phyloP scores from a whole-genome alignment of 2,888 invertebrate genomes.

The Chorisops tibialis region DNA sequence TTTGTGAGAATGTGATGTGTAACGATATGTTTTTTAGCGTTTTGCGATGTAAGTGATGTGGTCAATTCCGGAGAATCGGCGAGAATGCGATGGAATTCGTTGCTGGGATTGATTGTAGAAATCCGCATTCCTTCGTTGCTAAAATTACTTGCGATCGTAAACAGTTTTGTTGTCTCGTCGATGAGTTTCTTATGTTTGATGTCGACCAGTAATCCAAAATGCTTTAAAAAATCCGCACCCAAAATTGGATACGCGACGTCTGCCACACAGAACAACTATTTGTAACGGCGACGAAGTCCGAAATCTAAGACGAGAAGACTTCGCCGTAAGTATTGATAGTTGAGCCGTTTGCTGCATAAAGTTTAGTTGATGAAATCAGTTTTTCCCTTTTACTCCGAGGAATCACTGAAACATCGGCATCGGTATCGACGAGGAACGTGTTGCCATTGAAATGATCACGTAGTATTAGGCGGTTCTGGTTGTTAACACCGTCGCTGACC shows the following conservation, averaged over 20 bases:
- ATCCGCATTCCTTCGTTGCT: too few species aligned
- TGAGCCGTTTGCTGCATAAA: background rate
- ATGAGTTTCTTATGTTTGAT: background rate
- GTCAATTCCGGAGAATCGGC: too few species aligned
- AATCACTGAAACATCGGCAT: background rate
- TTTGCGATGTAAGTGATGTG: too few species aligned
- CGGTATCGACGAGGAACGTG: background rate
- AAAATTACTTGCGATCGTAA: too few species aligned
- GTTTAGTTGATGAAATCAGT: background rate
- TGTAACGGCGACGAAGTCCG: background rate
- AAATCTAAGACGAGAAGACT: background rate
- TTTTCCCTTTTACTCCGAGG: background rate
- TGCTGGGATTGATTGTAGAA: background rate
- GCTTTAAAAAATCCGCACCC: too few species aligned
- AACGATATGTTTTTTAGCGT: too few species aligned
- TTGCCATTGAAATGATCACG: background rate
- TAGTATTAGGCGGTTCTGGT: background rate
- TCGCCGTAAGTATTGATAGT: background rate
- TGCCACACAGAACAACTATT: background rate
- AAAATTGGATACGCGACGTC: too few species aligned
- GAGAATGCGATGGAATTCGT: too few species aligned
- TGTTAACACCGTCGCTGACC: too few species aligned
- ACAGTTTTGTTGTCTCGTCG: background rate
- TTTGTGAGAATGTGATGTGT: conserved; percentile 4
- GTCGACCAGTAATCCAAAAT: too few species aligned